Conservation (phyloP, 35 echinoderm and acorn worm genomes). For the Lytechinus variegatus region DNA sequence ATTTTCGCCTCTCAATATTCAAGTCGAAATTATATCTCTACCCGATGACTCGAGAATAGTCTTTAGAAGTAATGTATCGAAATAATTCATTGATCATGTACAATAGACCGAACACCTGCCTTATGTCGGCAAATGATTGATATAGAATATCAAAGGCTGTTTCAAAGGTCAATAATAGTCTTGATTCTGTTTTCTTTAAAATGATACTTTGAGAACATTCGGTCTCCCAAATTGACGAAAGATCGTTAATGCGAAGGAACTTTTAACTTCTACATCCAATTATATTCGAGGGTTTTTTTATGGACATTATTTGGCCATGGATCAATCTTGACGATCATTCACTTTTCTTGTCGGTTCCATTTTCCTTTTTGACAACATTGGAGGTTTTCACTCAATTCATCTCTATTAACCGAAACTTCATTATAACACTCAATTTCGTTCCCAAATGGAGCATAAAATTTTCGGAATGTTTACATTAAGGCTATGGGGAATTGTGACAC, state of each 20-base stretch:
- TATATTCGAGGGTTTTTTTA: background rate
- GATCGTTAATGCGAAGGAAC: background rate
- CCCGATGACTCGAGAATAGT: background rate
- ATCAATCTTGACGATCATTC: background rate
- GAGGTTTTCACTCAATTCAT: background rate
- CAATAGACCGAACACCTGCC: background rate
- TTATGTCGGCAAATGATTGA: background rate
- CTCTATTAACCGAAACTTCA: background rate
- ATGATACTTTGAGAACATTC: background rate
- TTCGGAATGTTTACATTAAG: background rate
- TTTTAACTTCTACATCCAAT: background rate
- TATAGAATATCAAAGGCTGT: background rate
- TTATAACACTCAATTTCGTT: background rate
- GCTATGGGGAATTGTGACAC: background rate
- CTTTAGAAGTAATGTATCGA: background rate
- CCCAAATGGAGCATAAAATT: background rate
- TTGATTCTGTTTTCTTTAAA: background rate
- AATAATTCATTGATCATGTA: background rate
- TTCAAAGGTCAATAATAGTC: background rate
- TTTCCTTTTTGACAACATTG: background rate
- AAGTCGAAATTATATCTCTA: background rate
- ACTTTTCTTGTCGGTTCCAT: background rate
- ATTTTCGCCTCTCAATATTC: background rate
- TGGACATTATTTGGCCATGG: background rate
- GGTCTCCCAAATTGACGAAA: background rate